phyloP scores from a whole-genome alignment of 2,797 vertebrate species.

The Phylloscopus collybita region DNA sequence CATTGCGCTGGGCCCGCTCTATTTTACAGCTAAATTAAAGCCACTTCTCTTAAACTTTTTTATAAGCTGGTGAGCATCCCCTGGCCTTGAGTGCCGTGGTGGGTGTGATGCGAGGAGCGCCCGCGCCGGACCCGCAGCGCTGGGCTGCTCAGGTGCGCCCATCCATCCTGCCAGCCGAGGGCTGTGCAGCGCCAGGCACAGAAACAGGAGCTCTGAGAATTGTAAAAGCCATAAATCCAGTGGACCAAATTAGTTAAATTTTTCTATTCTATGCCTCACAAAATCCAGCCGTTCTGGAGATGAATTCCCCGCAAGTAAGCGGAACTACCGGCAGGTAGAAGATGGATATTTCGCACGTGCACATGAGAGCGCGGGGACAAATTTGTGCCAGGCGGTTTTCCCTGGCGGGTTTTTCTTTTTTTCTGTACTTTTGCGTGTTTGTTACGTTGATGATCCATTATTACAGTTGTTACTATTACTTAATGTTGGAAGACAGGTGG shows the following conservation, averaged over 20 bases:
- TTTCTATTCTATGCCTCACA: constrained; percentile 43
- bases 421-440: neutral
- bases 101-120: fast-evolving
- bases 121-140: neutral
- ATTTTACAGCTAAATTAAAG: neutral
- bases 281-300: constrained; percentile 11
- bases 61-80: neutral
- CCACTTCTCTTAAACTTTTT: neutral
- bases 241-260: constrained; percentile 40
- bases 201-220: constrained; percentile 22
- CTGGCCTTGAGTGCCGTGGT: fast-evolving
- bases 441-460: neutral
- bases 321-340: neutral
- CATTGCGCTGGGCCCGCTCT: fast-evolving
- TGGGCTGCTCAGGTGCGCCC: neutral
- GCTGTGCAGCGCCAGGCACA: neutral
- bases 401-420: neutral
- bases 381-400: constrained; percentile 2
- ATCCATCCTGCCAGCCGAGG: neutral
- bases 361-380: neutral
- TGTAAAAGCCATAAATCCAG: constrained; percentile 42
- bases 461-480: constrained; percentile 7
- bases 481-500: constrained; percentile 27
- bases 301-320: neutral
- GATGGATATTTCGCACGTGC: constrained; percentile 14